Percentiles rank a stretch among this genome's conserved stretches.
phyloP scores from a whole-genome alignment of 2,797 vertebrate species.

The Syngnathus acus region DNA sequence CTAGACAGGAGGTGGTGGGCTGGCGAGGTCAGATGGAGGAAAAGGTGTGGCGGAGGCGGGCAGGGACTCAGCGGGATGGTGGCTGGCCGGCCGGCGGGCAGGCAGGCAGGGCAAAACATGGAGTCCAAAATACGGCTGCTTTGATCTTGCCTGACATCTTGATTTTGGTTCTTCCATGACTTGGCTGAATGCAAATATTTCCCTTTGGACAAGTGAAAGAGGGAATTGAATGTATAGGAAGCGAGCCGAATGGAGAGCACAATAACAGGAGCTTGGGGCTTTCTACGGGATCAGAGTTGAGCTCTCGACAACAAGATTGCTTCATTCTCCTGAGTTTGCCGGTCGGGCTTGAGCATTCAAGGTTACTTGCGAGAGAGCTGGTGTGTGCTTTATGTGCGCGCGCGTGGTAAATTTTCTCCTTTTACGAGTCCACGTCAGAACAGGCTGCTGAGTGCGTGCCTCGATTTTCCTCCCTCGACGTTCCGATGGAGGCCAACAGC shows the following conservation, averaged over 20 bases:
- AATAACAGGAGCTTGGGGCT: slow-evolving; percentile 24
- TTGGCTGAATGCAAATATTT: background rate
- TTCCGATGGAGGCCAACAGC: slow-evolving; percentile 20
- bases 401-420: slow-evolving; percentile 22
- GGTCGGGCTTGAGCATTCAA: slow-evolving; percentile 42
- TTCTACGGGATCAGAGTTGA: slow-evolving; percentile 33
- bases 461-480: slow-evolving; percentile 15
- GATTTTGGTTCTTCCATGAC: background rate
- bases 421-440: slow-evolving; percentile 21
- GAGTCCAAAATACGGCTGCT: background rate
- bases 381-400: slow-evolving; percentile 19
- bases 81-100: background rate
- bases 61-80: background rate
- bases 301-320: slow-evolving; percentile 35
- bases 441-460: slow-evolving; percentile 16
- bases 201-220: background rate
- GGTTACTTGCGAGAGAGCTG: slow-evolving; percentile 38
- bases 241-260: background rate
- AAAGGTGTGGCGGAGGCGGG: background rate
- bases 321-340: slow-evolving; percentile 30
- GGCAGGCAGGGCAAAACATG: background rate
- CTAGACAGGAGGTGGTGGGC: background rate
- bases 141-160: slow-evolving; percentile 27
- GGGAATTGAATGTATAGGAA: background rate
- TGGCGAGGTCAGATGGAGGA: background rate